Evolutionary conservation across 92 coral and sea anemone genomes (phyloP).

Genomic region (Anthopleura xanthogrammica): DNA sequence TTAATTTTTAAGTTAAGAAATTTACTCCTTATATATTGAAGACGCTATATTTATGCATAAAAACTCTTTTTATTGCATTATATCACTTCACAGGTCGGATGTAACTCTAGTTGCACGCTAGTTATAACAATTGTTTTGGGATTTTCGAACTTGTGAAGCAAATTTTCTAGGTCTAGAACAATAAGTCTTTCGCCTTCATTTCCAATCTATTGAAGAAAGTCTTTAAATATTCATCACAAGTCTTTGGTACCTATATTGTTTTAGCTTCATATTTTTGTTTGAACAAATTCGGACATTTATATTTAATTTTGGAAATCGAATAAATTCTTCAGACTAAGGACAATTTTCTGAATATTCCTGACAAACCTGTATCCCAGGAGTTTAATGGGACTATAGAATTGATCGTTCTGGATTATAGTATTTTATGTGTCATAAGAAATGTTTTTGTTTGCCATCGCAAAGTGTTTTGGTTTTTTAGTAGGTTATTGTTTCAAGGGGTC

Average conservation of each 20-base stretch:
- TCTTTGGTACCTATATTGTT: slow-evolving; percentile 24
- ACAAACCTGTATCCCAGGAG: background rate
- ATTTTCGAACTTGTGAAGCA: background rate
- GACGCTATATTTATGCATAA: background rate
- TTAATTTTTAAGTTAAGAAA: background rate
- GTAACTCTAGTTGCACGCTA: background rate
- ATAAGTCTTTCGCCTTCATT: slow-evolving; percentile 13
- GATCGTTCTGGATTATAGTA: background rate
- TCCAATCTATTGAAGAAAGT: slow-evolving; percentile 12
- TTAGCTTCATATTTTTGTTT: slow-evolving; percentile 16
- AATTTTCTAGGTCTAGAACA: background rate
- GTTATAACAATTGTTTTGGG: background rate
- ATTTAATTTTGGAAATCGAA: background rate
- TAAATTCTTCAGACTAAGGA: background rate
- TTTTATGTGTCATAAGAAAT: background rate
- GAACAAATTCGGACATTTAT: slow-evolving; percentile 3
- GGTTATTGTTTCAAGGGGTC: background rate
- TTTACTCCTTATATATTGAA: background rate
- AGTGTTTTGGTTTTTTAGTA: background rate
- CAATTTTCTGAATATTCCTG: slow-evolving; percentile 1
- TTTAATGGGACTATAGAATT: background rate
- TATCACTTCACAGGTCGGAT: background rate
- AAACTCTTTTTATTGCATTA: background rate
- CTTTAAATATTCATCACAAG: slow-evolving; percentile 18
- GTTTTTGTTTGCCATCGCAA: background rate